Conservation (phyloP, 2,113 vertebrate species). For the Macrotis lagotis region DNA sequence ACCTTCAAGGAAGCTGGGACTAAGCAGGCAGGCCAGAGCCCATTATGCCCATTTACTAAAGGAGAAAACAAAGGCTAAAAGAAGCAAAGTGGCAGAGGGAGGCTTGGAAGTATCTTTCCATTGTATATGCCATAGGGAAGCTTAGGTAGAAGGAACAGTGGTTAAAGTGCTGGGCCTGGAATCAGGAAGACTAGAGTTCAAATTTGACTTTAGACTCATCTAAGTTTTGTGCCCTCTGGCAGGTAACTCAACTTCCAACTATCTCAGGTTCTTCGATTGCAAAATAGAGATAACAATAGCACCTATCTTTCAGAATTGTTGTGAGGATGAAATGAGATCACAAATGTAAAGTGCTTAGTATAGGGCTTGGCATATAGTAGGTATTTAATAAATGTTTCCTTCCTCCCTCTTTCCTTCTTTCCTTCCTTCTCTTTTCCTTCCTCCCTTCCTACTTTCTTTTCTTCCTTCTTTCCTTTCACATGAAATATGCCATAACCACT, state of each 20-base stretch:
- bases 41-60: slow-evolving; percentile 32
- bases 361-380: neutral
- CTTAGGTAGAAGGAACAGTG: neutral
- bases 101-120: slow-evolving; percentile 4
- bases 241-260: neutral
- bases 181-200: neutral
- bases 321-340: neutral
- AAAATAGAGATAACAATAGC: neutral
- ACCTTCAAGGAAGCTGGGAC: neutral
- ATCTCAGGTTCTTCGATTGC: neutral
- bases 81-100: slow-evolving; percentile 25
- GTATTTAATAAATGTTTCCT: neutral
- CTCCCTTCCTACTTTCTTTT: too few relatives aligned
- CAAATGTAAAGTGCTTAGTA: neutral
- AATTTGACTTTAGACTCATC: neutral
- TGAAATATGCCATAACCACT: neutral
- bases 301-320: neutral
- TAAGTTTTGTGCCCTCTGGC: neutral
- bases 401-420: neutral
- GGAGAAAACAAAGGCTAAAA: slow-evolving; percentile 20
- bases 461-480: neutral
- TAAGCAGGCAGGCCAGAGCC: neutral
- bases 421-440: too few relatives aligned
- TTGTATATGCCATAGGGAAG: neutral
- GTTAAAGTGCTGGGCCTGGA: neutral